Conservation (phyloP, 53 echinoderm and acorn worm species). For the Actinopyga echinites region DNA sequence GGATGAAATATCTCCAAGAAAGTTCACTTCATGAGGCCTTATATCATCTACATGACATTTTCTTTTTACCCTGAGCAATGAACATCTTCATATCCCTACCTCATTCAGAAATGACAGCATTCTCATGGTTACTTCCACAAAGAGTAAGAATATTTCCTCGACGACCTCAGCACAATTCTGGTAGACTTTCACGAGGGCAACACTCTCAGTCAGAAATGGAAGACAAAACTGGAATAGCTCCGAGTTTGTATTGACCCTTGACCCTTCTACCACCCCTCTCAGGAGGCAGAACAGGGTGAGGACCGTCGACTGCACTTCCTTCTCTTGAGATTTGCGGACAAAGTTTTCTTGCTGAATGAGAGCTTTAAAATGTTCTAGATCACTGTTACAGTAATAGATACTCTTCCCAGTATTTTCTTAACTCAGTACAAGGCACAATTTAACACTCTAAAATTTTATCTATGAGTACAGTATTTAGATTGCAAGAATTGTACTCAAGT, state of each 20-base stretch:
- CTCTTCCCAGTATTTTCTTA: too few relatives aligned
- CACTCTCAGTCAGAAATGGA: conserved; percentile 82
- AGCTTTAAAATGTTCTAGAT: conserved; percentile 78
- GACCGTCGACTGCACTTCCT: conserved; percentile 63
- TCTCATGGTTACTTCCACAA: conserved; percentile 81
- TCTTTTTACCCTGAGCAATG: too few relatives aligned
- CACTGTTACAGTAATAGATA: too few relatives aligned
- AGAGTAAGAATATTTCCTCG: conserved; percentile 76
- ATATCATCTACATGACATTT: too few relatives aligned
- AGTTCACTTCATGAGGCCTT: too few relatives aligned
- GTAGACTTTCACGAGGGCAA: conserved; percentile 79
- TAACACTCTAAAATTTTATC: too few relatives aligned
- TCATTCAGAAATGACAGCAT: conserved; percentile 82
- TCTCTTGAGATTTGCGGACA: conserved; percentile 63
- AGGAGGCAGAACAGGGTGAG: conserved; percentile 73
- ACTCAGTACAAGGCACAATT: too few relatives aligned
- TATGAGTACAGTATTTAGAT: too few relatives aligned
- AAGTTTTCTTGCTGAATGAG: conserved; percentile 86
- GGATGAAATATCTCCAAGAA: too few relatives aligned
- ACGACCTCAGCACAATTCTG: conserved; percentile 80
- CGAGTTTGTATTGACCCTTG: conserved; percentile 66
- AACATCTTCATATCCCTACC: conserved; percentile 38
- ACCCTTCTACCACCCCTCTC: conserved; percentile 79
- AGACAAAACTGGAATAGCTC: conserved; percentile 72
- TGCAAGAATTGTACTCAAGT: too few relatives aligned